Evolutionary conservation across 2,888 invertebrate species (phyloP).

Genomic region (Melipona bicolor): DNA sequence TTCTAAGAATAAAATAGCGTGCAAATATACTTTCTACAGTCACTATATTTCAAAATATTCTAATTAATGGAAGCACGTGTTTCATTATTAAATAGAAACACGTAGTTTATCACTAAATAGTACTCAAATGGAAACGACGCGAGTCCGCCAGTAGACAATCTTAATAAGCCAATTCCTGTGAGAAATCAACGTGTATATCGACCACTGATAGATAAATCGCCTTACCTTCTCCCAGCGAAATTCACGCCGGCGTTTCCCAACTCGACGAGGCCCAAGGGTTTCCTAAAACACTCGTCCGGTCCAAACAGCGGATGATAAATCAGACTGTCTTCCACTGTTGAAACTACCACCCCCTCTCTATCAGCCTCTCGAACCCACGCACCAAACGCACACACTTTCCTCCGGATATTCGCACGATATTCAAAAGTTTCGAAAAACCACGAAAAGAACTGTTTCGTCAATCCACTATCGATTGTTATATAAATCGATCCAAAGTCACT

Average conservation of each 20-base stretch:
- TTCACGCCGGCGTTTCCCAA: conserved; percentile 24
- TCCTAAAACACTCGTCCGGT: conserved; percentile 22
- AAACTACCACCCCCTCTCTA: neutral
- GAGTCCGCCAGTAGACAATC: neutral
- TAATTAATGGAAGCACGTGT: no score
- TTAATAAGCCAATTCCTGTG: conserved; percentile 20
- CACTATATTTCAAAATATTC: no score
- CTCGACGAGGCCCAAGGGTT: conserved; percentile 46
- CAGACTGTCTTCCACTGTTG: neutral
- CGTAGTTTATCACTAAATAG: no score
- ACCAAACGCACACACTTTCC: conserved; percentile 9
- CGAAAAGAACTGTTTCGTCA: neutral
- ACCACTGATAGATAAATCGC: conserved; percentile 33
- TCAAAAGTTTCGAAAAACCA: neutral
- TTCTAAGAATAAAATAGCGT: no score
- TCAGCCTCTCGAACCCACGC: neutral
- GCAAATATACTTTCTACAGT: no score
- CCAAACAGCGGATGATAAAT: conserved; percentile 23
- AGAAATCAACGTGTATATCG: conserved; percentile 41
- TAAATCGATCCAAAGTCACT: neutral
- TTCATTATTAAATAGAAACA: no score
- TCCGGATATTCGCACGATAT: neutral
- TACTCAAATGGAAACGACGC: no score
- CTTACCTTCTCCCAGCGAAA: conserved; percentile 31
- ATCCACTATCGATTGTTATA: neutral